Percentiles rank a stretch among this genome's conserved stretches.
phyloP scores from a whole-genome alignment of 1,140 invertebrate genomes.

The Xylocopa sonorina region DNA sequence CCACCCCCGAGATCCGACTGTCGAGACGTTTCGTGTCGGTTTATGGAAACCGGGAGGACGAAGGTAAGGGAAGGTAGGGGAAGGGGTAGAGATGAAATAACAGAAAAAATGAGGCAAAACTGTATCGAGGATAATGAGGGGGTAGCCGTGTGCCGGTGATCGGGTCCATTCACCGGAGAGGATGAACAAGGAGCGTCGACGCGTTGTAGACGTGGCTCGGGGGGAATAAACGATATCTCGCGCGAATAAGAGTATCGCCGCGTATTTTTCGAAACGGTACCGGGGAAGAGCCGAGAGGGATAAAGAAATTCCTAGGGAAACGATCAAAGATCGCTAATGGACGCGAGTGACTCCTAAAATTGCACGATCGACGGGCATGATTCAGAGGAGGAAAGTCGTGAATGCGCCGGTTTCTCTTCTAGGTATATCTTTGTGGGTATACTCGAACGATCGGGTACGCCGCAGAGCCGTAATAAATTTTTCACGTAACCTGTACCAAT shows the following conservation, averaged over 20 bases:
- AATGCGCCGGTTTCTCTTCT: constrained; percentile 43
- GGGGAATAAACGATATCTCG: constrained; percentile 5
- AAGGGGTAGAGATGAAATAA: constrained; percentile 63
- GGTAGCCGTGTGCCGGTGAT: constrained; percentile 65
- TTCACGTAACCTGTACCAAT: constrained; percentile 78
- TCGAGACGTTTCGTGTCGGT: not conserved
- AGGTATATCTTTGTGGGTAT: constrained; percentile 48
- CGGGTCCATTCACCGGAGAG: constrained; percentile 61
- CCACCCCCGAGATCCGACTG: not conserved
- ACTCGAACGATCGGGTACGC: constrained; percentile 40
- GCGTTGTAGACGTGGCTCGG: constrained; percentile 52
- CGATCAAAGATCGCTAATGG: constrained; percentile 13
- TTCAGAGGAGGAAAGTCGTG: no score
- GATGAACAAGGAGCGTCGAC: constrained; percentile 55
- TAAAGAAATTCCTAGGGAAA: constrained; percentile 22
- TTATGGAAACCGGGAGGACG: not conserved
- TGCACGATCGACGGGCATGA: constrained; percentile 8
- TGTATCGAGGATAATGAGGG: constrained; percentile 75
- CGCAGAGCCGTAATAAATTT: constrained; percentile 72
- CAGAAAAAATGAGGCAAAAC: constrained; percentile 68
- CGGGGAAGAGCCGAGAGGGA: not conserved
- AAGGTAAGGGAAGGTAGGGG: constrained; percentile 42
- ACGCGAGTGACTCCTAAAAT: constrained; percentile 30
- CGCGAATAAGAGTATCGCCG: no score
- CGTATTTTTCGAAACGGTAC: no score